phyloP scores from a whole-genome alignment of 23 tunicate species.

The Ascidia mentula region DNA sequence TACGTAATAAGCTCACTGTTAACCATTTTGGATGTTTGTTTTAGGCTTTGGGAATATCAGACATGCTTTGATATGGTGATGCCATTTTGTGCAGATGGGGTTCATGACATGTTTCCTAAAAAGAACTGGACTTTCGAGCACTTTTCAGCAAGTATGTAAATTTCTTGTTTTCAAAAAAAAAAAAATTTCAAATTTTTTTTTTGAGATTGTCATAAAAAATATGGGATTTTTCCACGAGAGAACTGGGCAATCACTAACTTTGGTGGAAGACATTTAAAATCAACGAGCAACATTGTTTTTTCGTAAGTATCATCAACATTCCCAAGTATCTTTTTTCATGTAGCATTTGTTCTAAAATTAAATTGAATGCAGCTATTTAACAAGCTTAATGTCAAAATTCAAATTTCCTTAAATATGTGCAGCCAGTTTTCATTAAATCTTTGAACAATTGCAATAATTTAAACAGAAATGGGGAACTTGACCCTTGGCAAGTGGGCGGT shows the following conservation, averaged over 20 bases:
- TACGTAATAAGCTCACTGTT: too few species aligned
- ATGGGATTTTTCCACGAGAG: constrained; percentile 63
- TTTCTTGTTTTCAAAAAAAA: too few species aligned
- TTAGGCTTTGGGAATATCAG: constrained; percentile 64
- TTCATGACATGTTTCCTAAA: constrained; percentile 67
- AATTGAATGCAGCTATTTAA: too few species aligned
- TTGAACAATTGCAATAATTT: too few species aligned
- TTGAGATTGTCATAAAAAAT: constrained; percentile 45
- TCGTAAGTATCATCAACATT: constrained; percentile 37
- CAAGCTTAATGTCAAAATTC: too few species aligned
- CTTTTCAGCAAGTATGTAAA: constrained; percentile 20
- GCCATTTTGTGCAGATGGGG: constrained; percentile 66
- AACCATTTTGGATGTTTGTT: not conserved
- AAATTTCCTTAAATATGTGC: too few species aligned
- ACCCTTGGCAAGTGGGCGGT: constrained; percentile 96
- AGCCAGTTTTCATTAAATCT: too few species aligned
- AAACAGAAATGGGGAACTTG: constrained; percentile 69
- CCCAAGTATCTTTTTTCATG: too few species aligned
- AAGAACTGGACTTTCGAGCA: constrained; percentile 31
- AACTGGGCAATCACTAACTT: constrained; percentile 60
- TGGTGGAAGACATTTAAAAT: constrained; percentile 51
- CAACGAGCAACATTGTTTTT: constrained; percentile 76
- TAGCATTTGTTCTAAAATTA: too few species aligned
- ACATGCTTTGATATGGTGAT: constrained; percentile 76
- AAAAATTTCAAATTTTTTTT: too few species aligned